Evolutionary conservation across 2,113 vertebrate species (phyloP), one percentile per base, ranked within the genome.

Genomic region (Fukomys damarensis): DNA sequence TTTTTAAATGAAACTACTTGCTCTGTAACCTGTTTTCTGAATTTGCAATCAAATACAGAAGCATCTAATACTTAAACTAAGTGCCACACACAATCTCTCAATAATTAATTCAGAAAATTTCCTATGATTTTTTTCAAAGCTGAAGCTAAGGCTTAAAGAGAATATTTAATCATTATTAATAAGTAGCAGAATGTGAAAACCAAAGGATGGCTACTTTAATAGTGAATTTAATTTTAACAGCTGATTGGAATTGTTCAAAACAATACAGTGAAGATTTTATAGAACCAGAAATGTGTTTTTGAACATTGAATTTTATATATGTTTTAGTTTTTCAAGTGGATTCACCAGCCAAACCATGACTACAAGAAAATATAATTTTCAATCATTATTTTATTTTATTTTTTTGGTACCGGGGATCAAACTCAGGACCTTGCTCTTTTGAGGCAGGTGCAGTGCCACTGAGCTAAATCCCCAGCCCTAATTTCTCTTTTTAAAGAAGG

Each of bases 281-380:
- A 83, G 38, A 88, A 56, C 79, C 28, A 85, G 58, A 89, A 83
- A 86, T 94, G 38, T 56, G n/a, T 30, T 70, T 89, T 70, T 88
- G 86, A 93, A 87, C 16, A 43, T 52, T 91, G 38, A 70, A 72
- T 94, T 94, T 80, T 94, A 61, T 80, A 35, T 68, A 81, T 38
- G 12, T 82, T 94, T 86, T 59, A 30, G 35, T 92, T 95, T 95
- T 96, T 94, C 46, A 95, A 28, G 43, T 56, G 79, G 65, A 17
- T 92, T 74, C 16, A 56, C 76, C 17, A 81, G 54, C 9, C n/a
- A 66, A 90, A 68, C 49, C 26, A 17, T 94, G 56, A 61, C 14
- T 35, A 76, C 7, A 74, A 41, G 52, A 87, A 79, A 41, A 86
- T 38, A 90, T 43, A n/a, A 63, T 85, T 96, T 96, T 85, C 72